These are phyloP conservation scores for Anas flavirostris DNA, from an alignment of 2,797 vertebrate genomes.

Conservation along the genomic window DNA sequence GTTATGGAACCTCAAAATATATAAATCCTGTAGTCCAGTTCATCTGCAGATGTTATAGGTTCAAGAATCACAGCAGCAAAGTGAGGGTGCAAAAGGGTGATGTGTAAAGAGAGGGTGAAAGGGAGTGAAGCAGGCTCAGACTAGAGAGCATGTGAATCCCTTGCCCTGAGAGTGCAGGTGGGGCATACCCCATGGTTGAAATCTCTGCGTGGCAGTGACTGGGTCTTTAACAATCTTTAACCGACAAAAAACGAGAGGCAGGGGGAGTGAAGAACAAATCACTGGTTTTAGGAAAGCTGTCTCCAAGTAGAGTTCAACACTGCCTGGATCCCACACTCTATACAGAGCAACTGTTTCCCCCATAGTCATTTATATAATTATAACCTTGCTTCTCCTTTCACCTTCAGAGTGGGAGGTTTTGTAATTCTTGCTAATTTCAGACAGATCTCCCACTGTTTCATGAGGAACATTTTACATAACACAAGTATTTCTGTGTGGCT, in stretches of 20 bases:
- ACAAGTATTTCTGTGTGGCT: constrained; percentile 30
- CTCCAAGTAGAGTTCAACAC: neutral
- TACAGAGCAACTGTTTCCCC: constrained; percentile 51
- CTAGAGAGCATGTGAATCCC: neutral
- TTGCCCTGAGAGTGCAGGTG: neutral
- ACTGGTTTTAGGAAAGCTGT: constrained; percentile 15
- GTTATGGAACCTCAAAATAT: neutral
- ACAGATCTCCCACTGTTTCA: constrained; percentile 51
- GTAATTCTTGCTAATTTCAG: constrained; percentile 66
- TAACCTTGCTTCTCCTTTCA: constrained; percentile 64
- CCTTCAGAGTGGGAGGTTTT: constrained; percentile 60
- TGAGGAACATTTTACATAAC: constrained; percentile 57
- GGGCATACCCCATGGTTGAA: accelerated
- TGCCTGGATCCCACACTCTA: constrained; percentile 35
- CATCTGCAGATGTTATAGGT: neutral
- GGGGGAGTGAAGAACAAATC: neutral
- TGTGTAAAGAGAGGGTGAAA: neutral
- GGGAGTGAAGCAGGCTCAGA: neutral
- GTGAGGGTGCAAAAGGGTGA: neutral
- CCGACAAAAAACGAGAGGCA: too few relatives aligned
- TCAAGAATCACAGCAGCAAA: neutral
- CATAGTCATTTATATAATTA: constrained; percentile 63
- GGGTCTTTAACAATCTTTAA: neutral
- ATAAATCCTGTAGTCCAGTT: neutral
- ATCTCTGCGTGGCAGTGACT: neutral